Conservation (phyloP, 1,140 invertebrate genomes). For the Meloidogyne exigua region DNA sequence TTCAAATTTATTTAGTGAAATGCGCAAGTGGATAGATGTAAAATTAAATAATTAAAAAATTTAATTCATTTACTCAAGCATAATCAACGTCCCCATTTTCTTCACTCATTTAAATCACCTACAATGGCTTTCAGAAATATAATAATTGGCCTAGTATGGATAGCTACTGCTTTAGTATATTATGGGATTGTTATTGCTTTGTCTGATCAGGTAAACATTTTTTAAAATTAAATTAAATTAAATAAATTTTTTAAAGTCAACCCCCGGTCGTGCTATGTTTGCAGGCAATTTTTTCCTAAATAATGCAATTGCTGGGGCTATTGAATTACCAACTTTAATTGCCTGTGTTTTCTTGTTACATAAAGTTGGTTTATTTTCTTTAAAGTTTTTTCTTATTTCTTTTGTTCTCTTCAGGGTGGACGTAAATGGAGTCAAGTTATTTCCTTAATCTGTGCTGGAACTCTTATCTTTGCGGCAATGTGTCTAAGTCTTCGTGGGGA, state of each 20-base stretch:
- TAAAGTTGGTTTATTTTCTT: slow-evolving; percentile 34
- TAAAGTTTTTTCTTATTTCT: not conserved
- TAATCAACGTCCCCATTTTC: slow-evolving; percentile 53
- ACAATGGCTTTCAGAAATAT: slow-evolving; percentile 51
- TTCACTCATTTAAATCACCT: slow-evolving; percentile 54
- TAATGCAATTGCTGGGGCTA: slow-evolving; percentile 61
- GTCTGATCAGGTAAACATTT: slow-evolving; percentile 49
- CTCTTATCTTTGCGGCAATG: slow-evolving; percentile 55
- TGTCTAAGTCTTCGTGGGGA: slow-evolving; percentile 21
- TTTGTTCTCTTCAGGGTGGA: not conserved
- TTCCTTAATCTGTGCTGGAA: slow-evolving; percentile 54
- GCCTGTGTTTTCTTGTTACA: slow-evolving; percentile 59
- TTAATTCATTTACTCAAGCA: slow-evolving; percentile 46
- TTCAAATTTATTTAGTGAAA: not conserved
- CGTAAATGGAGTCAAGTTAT: slow-evolving; percentile 57
- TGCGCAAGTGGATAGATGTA: not conserved
- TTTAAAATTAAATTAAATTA: not conserved
- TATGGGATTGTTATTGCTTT: slow-evolving; percentile 62
- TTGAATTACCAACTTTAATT: slow-evolving; percentile 59
- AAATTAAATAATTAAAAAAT: slow-evolving; percentile 1
- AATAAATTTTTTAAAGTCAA: slow-evolving; percentile 34
- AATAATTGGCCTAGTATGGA: slow-evolving; percentile 58
- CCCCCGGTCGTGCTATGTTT: slow-evolving; percentile 58
- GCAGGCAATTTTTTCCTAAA: slow-evolving; percentile 62
- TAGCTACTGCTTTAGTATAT: slow-evolving; percentile 60